Base-by-base conservation (phyloP, 1,140 invertebrate species). In the Magallana ariakensis region DNA sequence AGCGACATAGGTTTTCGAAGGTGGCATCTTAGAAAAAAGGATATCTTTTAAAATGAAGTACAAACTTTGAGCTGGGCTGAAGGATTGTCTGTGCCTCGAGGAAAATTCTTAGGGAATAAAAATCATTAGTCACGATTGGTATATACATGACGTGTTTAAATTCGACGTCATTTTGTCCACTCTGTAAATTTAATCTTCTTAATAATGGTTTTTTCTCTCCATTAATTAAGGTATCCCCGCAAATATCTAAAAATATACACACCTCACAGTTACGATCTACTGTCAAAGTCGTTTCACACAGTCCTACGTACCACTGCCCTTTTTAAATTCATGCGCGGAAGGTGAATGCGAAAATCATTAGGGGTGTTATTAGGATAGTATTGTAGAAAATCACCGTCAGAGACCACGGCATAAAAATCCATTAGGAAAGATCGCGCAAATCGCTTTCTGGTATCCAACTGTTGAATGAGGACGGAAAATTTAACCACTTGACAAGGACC, bases 291-390 rank as follows among this genome's bases (percentile, higher is more conserved):
- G 54, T 82, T 53, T 82, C 80, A 46, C 26, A 11, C 54, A 82
- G 26, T 22, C 26, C 80, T 82, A 82, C 53, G 26, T 82, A 46
- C 80, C 80, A 82, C 80, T 46, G 26, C 13, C 80, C 80, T 46
- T 22, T n/a, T 22, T 33, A 82, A 54, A 22, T 33, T 22, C 54
- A 82, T 46, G 4, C 26, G 26, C 26, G 54, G 16, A n/a, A 82
- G n/a, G n/a, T 82, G 53, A 53, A 53, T 54, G n/a, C 26, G 80
- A 82, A 82, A 82, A 53, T 82, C 26, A 46, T 82, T n/a, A 11
- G 80, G 80, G 26, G 10, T 82, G 53, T 82, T 82, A 11, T 82
- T 53, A 46, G 80, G 80, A 46, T 33, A 82, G 54, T 82, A 82
- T 13, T 22, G 26, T 53, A 82, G 54, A 53, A n/a, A 33, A 46